Conservation (phyloP, 35 echinoderm and acorn worm species). For the Holothuria glaberrima region DNA sequence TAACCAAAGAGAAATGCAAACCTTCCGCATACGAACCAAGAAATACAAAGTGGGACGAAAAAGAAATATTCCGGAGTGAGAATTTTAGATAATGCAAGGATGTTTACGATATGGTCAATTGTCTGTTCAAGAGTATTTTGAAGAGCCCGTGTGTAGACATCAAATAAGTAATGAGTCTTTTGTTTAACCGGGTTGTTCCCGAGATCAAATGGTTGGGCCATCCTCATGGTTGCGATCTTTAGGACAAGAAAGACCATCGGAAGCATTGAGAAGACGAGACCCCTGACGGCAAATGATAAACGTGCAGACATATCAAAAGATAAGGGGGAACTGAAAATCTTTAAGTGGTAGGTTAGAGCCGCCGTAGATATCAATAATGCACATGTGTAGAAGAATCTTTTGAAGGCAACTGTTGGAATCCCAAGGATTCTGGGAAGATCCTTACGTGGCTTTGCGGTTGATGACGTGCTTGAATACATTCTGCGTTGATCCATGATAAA, state of each 20-base stretch:
- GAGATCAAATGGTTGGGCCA: slow-evolving; percentile 3
- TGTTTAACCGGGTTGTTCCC: slow-evolving; percentile 11
- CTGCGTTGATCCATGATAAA: too few species aligned
- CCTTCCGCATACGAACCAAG: slow-evolving; percentile 37
- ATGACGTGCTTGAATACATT: too few species aligned
- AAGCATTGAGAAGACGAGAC: background rate
- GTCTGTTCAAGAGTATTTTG: slow-evolving; percentile 61
- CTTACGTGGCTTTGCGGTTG: too few species aligned
- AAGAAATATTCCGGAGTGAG: slow-evolving; percentile 16
- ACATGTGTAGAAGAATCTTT: background rate
- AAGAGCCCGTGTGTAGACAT: slow-evolving; percentile 15
- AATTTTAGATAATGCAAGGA: slow-evolving; percentile 11
- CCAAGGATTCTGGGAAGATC: background rate
- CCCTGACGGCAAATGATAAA: background rate
- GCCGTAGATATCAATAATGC: background rate
- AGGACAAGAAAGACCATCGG: background rate
- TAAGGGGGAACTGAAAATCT: background rate
- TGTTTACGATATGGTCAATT: slow-evolving; percentile 26
- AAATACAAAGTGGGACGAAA: slow-evolving; percentile 43
- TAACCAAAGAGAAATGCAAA: slow-evolving; percentile 37
- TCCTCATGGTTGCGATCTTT: background rate
- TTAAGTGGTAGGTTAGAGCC: background rate
- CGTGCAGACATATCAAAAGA: background rate
- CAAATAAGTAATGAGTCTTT: slow-evolving; percentile 3
- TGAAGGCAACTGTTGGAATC: background rate